A percentile compares a stretch with the other conserved stretches of the same genome.
phyloP scores from a whole-genome alignment of 2,888 invertebrate genomes.

The Aphidoletes aphidimyza region DNA sequence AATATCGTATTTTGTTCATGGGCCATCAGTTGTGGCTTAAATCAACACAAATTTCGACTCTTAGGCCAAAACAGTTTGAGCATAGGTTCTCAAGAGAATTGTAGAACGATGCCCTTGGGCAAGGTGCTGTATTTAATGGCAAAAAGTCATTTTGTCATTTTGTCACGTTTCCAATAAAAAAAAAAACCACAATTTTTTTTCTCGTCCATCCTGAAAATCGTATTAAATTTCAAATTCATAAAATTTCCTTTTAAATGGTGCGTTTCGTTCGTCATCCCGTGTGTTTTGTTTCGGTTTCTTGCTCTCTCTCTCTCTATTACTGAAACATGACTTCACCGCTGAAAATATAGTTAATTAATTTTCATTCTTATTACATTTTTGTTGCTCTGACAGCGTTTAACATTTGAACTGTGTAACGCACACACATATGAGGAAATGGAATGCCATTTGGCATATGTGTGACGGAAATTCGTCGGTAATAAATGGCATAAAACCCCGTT shows the following conservation, averaged over 20 bases:
- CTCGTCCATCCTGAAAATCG: background rate
- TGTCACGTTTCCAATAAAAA: constrained; percentile 4
- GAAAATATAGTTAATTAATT: no score
- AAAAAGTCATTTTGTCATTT: constrained; percentile 7
- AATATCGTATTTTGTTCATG: no score
- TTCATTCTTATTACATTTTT: background rate
- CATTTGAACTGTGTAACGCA: background rate
- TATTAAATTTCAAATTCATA: constrained; percentile 27
- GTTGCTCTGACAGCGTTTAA: background rate
- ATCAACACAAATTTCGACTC: no score
- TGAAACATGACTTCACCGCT: no score
- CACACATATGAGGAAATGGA: background rate
- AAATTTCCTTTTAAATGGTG: constrained; percentile 14
- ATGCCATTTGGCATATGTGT: constrained; percentile 24
- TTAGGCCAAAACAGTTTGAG: background rate
- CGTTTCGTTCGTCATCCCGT: constrained; percentile 9
- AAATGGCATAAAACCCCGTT: background rate
- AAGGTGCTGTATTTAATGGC: background rate
- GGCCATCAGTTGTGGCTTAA: no score
- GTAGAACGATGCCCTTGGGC: background rate
- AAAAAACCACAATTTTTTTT: background rate
- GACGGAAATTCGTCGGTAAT: constrained; percentile 34
- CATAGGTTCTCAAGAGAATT: background rate
- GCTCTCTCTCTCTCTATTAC: no score
- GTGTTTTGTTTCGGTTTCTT: background rate